Conservation (phyloP, 2,888 invertebrate species). For the Campoplex nolae region DNA sequence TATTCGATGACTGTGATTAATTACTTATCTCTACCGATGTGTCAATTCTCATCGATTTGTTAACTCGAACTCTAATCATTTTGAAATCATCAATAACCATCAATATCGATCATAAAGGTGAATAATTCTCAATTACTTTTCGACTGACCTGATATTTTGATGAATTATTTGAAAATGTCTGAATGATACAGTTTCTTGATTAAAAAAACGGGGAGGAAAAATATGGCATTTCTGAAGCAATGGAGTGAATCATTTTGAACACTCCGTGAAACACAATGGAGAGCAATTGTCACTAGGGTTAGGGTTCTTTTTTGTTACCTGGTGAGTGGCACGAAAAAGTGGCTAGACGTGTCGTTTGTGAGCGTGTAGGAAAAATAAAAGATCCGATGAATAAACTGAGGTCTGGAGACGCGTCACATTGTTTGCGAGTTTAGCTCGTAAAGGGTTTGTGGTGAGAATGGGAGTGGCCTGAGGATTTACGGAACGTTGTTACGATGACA, state of each 20-base stretch:
- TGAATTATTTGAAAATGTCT: neutral
- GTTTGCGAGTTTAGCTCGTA: constrained; percentile 40
- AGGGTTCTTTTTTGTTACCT: neutral
- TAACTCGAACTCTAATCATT: constrained; percentile 50
- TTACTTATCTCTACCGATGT: constrained; percentile 66
- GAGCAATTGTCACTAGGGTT: neutral
- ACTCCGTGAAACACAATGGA: neutral
- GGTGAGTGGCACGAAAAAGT: neutral
- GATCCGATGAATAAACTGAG: constrained; percentile 38
- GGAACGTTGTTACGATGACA: constrained; percentile 43
- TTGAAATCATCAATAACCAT: neutral
- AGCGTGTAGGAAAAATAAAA: constrained; percentile 41
- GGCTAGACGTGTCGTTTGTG: constrained; percentile 17
- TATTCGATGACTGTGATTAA: constrained; percentile 74
- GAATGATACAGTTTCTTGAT: neutral
- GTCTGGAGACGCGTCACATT: constrained; percentile 25
- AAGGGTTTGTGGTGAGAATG: constrained; percentile 44
- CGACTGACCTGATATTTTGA: neutral
- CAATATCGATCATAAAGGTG: neutral
- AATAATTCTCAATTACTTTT: neutral
- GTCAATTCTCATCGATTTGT: constrained; percentile 52
- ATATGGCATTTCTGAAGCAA: neutral
- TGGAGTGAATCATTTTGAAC: neutral
- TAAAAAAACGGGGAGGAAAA: neutral
- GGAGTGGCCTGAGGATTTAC: constrained; percentile 38